A percentile compares a stretch with the other conserved stretches of the same genome.
These are phyloP conservation scores for Myotis lucifugus DNA, from an alignment of 2,113 vertebrate species.

Conservation along the genomic window DNA sequence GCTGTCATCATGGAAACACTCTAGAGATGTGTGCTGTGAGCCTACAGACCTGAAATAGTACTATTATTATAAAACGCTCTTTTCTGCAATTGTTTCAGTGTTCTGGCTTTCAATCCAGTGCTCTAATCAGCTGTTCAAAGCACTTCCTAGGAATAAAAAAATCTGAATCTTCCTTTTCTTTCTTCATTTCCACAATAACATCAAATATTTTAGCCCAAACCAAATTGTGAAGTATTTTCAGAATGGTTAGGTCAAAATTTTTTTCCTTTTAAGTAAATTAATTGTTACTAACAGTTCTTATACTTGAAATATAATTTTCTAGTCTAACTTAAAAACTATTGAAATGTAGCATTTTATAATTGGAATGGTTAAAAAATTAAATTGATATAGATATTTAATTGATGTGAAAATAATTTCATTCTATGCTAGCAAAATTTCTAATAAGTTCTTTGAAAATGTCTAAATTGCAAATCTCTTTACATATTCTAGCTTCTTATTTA, in stretches of 20 bases:
- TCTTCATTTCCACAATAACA: background rate
- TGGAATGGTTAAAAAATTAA: background rate
- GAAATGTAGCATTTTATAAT: conserved; percentile 31
- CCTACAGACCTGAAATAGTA: background rate
- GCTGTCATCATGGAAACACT: conserved; percentile 60
- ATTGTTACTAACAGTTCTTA: conserved; percentile 38
- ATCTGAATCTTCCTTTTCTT: background rate
- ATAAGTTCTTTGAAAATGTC: conserved; percentile 29
- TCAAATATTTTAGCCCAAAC: background rate
- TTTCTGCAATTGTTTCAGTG: background rate
- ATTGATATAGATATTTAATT: background rate
- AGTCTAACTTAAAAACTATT: background rate
- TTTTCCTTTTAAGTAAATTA: background rate
- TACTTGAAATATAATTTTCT: conserved; percentile 14
- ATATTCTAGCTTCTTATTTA: background rate
- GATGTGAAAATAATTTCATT: conserved; percentile 48
- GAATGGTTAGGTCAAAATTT: background rate
- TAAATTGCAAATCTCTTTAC: conserved; percentile 28
- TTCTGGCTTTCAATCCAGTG: background rate
- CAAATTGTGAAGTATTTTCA: background rate
- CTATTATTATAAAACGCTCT: conserved; percentile 16
- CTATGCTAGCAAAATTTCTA: conserved; percentile 35
- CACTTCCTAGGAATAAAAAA: background rate
- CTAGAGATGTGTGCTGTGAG: conserved; percentile 46
- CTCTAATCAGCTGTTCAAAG: conserved; percentile 21